Evolutionary conservation across 2,797 vertebrate species (phyloP), one percentile per base, ranked within the genome.

Genomic region (Enteromius mattozi): DNA sequence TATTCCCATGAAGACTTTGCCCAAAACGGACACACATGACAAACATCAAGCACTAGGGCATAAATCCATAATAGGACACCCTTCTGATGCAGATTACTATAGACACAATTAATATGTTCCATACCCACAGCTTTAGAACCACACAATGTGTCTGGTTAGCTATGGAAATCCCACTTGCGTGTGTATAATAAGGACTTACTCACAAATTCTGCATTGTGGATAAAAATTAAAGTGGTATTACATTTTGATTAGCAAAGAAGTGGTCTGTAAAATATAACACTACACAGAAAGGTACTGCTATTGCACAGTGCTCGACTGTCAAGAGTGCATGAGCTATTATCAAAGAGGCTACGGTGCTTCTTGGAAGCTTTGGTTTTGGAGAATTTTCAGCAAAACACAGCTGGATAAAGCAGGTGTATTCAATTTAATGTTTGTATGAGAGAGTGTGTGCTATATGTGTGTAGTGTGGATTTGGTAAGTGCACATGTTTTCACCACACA

Each of bases 1-100:
- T 87, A 33, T 83, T 54, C 70, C 89, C 89, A 81, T 82, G 49
- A 80, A 82, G 88, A 81, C 76, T 87, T 81, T 69, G 83, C 80
- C 89, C 81, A 84, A 87, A 82, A 78, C 45, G 17, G 35, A 75
- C 76, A 65, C 65, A 75, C 61, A 80, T 35, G 80, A 85, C 79
- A 81, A 81, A 75, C 74, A 82, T 86, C 84, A 54, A 78, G n/a
- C 4, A 51, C 35, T 35, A 40, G 63, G n/a, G n/a, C 74, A 72
- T 85, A 81, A 78, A 83, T 80, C 49, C 37, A 59, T 56, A 77
- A 80, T 61, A 71, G 37, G 30, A 27, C 65, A 71, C n/a, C 54
- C 27, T 35, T 45, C 35, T 66, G 45, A 56, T 82, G 42, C 35
- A 56, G 35, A 47, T 83, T 42, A 85, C 51, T 66, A 9, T 42